phyloP scores from a whole-genome alignment of 2,113 vertebrate genomes.

The Cochlearius cochlearius region DNA sequence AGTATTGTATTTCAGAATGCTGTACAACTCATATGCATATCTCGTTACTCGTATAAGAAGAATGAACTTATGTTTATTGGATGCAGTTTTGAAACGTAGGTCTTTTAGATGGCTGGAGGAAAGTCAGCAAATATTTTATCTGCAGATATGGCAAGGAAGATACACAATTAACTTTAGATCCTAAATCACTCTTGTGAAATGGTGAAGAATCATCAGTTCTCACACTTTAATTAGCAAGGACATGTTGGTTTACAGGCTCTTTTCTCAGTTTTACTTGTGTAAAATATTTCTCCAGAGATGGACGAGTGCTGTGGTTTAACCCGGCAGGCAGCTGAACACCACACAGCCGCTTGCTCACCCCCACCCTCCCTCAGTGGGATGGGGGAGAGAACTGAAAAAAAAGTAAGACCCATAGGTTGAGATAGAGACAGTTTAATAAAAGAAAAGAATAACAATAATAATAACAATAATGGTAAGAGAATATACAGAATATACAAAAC shows the following conservation, averaged over 20 bases:
- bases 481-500: too few relatives aligned
- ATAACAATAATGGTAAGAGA: too few relatives aligned
- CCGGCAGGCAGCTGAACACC: too few relatives aligned
- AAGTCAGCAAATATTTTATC: not conserved
- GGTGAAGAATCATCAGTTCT: not conserved
- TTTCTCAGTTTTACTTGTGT: not conserved
- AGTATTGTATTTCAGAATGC: not conserved
- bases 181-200: not conserved
- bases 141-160: not conserved
- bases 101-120: not conserved
- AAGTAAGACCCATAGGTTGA: too few relatives aligned
- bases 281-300: not conserved
- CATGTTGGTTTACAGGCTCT: not conserved
- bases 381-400: too few relatives aligned
- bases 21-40: not conserved
- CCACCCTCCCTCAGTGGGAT: too few relatives aligned
- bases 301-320: too few relatives aligned
- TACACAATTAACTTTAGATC: not conserved
- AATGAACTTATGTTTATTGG: not conserved
- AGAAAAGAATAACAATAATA: too few relatives aligned
- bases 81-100: not conserved
- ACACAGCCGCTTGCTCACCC: too few relatives aligned
- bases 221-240: not conserved
- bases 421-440: too few relatives aligned
- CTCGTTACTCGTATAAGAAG: not conserved